phyloP scores from a whole-genome alignment of 2,113 vertebrate species.

The Ramphastos sulfuratus region DNA sequence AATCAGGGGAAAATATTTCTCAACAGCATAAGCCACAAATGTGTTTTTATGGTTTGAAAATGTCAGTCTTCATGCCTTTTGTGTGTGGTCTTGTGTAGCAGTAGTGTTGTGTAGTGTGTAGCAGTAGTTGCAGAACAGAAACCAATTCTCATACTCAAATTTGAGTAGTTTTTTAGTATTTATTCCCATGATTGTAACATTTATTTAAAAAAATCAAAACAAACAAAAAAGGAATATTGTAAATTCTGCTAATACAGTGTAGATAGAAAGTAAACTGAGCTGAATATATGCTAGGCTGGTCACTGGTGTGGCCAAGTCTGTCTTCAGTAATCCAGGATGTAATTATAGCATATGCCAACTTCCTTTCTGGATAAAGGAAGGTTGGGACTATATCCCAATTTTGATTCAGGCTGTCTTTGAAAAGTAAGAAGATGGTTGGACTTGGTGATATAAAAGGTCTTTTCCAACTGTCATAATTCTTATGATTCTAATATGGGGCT shows the following conservation, averaged over 20 bases:
- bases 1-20: background rate
- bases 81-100: background rate
- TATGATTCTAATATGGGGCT: too few relatives aligned
- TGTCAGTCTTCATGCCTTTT: background rate
- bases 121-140: background rate
- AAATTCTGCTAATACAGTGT: background rate
- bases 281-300: background rate
- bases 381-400: background rate
- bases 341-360: background rate
- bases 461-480: too few relatives aligned
- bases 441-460: too few relatives aligned
- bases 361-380: background rate
- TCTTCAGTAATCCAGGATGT: background rate
- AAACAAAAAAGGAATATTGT: background rate
- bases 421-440: too few relatives aligned
- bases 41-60: background rate
- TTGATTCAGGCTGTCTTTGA: background rate
- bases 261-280: background rate
- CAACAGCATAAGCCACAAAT: background rate
- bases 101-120: background rate
- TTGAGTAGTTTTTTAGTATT: background rate
- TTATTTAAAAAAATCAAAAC: background rate
- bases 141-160: background rate
- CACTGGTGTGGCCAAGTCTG: background rate
- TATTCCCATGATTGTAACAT: background rate